phyloP scores from a whole-genome alignment of 2,888 invertebrate genomes.

The Ormyrus thymus region DNA sequence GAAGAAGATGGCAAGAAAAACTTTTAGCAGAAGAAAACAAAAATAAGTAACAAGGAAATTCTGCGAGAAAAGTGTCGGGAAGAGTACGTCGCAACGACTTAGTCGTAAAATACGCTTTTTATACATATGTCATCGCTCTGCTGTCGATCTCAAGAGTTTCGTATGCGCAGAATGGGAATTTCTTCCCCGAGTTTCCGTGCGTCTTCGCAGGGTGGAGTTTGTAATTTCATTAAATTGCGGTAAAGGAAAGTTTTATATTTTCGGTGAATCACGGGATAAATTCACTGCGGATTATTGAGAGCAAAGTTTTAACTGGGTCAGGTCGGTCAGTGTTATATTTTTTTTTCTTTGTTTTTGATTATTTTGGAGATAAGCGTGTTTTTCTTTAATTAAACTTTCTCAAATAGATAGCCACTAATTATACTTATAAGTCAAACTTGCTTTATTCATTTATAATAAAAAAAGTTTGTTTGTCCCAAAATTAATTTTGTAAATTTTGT shows the following conservation, averaged over 20 bases:
- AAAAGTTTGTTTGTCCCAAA: no score
- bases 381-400: constrained; percentile 22
- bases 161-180: no score
- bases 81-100: not conserved
- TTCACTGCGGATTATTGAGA: constrained; percentile 6
- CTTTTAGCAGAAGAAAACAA: no score
- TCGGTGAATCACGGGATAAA: not conserved
- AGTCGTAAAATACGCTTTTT: not conserved
- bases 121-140: not conserved
- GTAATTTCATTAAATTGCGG: constrained; percentile 36
- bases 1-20: no score
- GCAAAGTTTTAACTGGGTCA: constrained; percentile 42
- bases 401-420: no score
- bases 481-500: no score
- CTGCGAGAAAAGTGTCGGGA: not conserved
- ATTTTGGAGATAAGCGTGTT: constrained; percentile 26
- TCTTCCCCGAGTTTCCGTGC: no score
- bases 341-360: constrained; percentile 2
- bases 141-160: no score
- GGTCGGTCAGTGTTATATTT: constrained; percentile 5
- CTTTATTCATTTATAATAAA: no score
- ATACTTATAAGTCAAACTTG: no score
- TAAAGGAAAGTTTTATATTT: constrained; percentile 16
- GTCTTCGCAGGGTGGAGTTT: not conserved
- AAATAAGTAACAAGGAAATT: no score